Conservation (phyloP, 2,888 invertebrate species). For the Pocota personata region DNA sequence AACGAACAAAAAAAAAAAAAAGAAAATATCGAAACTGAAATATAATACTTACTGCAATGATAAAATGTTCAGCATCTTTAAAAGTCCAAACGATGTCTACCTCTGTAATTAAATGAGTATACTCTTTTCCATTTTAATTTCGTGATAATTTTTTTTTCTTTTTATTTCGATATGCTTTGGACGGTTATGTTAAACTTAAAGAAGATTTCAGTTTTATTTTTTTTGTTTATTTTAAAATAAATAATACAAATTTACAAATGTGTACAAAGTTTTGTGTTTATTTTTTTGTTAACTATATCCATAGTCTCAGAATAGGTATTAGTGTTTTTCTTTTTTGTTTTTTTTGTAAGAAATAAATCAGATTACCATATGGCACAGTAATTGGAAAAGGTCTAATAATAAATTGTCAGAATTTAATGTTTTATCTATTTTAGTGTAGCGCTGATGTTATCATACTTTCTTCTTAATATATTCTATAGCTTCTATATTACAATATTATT, state of each 20-base stretch:
- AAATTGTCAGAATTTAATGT: slow-evolving; percentile 26
- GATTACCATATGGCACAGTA: slow-evolving; percentile 1
- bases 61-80: no score
- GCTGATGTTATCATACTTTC: slow-evolving; percentile 31
- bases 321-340: neutral
- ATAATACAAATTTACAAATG: slow-evolving; percentile 69
- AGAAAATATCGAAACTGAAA: no score
- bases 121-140: neutral
- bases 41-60: no score
- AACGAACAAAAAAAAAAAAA: no score
- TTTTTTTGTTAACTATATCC: neutral
- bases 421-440: slow-evolving; percentile 55
- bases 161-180: slow-evolving; percentile 52
- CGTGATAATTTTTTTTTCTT: slow-evolving; percentile 1
- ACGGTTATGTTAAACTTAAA: slow-evolving; percentile 44
- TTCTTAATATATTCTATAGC: slow-evolving; percentile 40
- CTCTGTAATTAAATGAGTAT: neutral
- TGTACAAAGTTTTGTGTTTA: slow-evolving; percentile 54
- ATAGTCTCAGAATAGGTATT: neutral
- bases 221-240: slow-evolving; percentile 57
- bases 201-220: slow-evolving; percentile 3
- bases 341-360: neutral
- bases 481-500: slow-evolving; percentile 64
- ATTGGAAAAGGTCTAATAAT: slow-evolving; percentile 16
- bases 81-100: neutral